Evolutionary conservation across 2,888 invertebrate species (phyloP).

Genomic region (Octonoba sinensis): DNA sequence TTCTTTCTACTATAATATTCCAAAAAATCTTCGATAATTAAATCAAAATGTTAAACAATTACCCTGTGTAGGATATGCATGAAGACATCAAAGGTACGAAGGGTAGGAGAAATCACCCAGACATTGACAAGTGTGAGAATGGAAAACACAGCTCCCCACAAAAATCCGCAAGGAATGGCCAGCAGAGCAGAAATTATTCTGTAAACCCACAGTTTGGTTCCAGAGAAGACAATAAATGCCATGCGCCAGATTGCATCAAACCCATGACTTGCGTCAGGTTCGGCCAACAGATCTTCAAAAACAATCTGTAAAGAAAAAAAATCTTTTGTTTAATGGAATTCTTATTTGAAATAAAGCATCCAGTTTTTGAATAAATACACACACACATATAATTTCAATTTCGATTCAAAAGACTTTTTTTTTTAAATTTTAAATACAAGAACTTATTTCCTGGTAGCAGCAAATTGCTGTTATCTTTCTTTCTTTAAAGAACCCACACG

Average conservation of each 20-base stretch:
- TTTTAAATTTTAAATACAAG: too few species aligned
- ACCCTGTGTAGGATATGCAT: constrained; percentile 70
- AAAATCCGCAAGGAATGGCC: constrained; percentile 70
- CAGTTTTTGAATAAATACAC: too few species aligned
- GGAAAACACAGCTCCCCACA: constrained; percentile 71
- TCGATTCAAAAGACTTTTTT: too few species aligned
- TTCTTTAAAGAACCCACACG: too few species aligned
- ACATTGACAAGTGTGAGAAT: constrained; percentile 69
- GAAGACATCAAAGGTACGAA: constrained; percentile 68
- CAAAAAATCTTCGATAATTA: not conserved
- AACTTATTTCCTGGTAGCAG: too few species aligned
- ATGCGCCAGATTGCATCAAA: constrained; percentile 70
- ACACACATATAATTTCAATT: too few species aligned
- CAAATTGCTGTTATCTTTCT: too few species aligned
- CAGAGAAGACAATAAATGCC: constrained; percentile 69
- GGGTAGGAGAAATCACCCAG: constrained; percentile 70
- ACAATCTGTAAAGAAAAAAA: constrained; percentile 67
- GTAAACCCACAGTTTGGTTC: constrained; percentile 68
- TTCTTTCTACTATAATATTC: too few species aligned
- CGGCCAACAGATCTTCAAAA: constrained; percentile 72
- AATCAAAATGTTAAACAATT: constrained; percentile 39
- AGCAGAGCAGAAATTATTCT: constrained; percentile 68
- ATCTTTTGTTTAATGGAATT: too few species aligned
- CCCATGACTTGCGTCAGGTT: constrained; percentile 71
- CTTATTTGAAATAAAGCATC: too few species aligned